A percentile compares a stretch with the other conserved stretches of the same genome.
Evolutionary conservation across 2,113 vertebrate genomes (phyloP).

Genomic region (Hyaena hyaena): DNA sequence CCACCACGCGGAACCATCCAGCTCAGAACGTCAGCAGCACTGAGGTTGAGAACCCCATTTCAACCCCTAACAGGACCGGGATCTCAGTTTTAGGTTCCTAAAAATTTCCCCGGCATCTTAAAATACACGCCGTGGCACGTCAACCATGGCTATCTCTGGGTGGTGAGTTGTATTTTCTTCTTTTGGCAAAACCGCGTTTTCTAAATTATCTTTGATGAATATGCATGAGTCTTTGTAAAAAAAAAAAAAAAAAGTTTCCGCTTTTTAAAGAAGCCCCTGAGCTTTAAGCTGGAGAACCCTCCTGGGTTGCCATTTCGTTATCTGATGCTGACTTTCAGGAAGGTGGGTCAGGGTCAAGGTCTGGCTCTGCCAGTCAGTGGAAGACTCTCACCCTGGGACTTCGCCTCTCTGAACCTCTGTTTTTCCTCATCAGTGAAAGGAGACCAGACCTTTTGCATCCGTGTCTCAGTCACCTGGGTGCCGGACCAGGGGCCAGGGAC

Average conservation of each 20-base stretch:
- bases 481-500: rapidly evolving
- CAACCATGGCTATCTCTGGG: neutral
- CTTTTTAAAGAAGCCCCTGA: neutral
- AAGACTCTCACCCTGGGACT: too few species aligned
- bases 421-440: rapidly evolving
- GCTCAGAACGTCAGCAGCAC: rapidly evolving
- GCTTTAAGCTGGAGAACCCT: neutral
- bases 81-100: neutral
- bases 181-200: conserved; percentile 53
- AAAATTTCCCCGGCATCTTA: conserved; percentile 39
- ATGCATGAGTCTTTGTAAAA: conserved; percentile 40
- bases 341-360: neutral
- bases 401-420: rapidly evolving
- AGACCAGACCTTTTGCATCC: rapidly evolving
- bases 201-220: conserved; percentile 60
- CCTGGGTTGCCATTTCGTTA: neutral
- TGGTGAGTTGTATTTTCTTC: conserved; percentile 63
- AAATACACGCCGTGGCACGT: conserved; percentile 7
- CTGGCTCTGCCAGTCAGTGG: neutral
- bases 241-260: neutral
- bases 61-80: neutral
- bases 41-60: neutral
- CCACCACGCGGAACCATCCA: neutral
- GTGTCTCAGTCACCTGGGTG: rapidly evolving
- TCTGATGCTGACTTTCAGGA: neutral